Evolutionary conservation across 1,140 invertebrate genomes (phyloP), one percentile per base, ranked within the genome.

Genomic region (Pseudomyrmex flavicornis): DNA sequence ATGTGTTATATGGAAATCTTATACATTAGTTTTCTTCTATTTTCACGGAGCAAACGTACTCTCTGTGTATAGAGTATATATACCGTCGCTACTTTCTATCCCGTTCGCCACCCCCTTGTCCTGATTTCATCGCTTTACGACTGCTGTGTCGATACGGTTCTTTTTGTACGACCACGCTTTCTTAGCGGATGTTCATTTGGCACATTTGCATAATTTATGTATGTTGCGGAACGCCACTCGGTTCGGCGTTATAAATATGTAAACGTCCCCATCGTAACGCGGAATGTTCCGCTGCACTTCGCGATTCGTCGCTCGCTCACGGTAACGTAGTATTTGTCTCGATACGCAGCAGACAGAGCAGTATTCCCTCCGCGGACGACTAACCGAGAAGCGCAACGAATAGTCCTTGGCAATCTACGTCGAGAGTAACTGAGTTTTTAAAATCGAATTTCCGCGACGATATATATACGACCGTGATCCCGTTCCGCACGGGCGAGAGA

Each of bases 391-490:
- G 76, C 76, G 76, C 76, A 80, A 80, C 76, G 76, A 80, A 80
- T 80, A 54, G 76, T 80, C 76, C 76, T 80, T 72, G 76, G 76
- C 76, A 80, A 80, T 84, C 83, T 69, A 69, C 46, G 75, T 84
- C 75, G 75, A 62, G 75, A 80, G 83, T 65, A 80, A 80, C 76
- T 80, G 76, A 80, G 76, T 80, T 80, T 80, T 80, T 80, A 83
- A 83, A 83, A 76, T 83, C 82, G 74, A 77, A 75, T 83, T 66
- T 83, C 82, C 82, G 62, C 82, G 61, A 59, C 62, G 82, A 77
- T 66, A 77, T 77, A 83, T 65, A 83, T 65, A 79, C 73, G 52
- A 12, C 82, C 62, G 50, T 65, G 80, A 59, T 65, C 52, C 54
- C 66, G 76, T 80, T 80, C 82, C 74, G 48, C 72, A 79, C 74